These are phyloP conservation scores for Odontesthes bonariensis DNA, from an alignment of 2,113 vertebrate species.

Conservation along the genomic window DNA sequence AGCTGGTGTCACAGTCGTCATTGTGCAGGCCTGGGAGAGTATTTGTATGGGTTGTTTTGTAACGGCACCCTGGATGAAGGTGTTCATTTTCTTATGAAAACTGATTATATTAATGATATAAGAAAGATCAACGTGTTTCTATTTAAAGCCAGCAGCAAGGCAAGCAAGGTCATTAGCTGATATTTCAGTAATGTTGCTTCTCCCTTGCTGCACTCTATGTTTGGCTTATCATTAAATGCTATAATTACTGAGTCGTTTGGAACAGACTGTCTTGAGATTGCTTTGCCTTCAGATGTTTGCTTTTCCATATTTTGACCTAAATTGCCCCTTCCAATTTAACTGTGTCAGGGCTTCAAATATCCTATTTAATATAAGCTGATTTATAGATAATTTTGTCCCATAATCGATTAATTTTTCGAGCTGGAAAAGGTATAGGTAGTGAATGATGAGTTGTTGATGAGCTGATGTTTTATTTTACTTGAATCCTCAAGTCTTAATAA, in stretches of 20 bases:
- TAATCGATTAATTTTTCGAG: too few relatives aligned
- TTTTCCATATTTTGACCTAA: not conserved
- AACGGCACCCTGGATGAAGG: too few relatives aligned
- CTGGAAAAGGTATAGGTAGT: too few relatives aligned
- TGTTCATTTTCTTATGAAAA: slow-evolving; percentile 6
- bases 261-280: not conserved
- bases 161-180: slow-evolving; percentile 27
- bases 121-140: slow-evolving; percentile 21
- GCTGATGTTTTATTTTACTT: too few relatives aligned
- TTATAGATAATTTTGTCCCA: too few relatives aligned
- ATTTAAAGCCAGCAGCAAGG: slow-evolving; percentile 24
- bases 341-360: too few relatives aligned
- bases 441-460: too few relatives aligned
- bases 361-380: too few relatives aligned
- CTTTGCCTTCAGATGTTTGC: not conserved
- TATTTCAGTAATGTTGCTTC: slow-evolving; percentile 12
- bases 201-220: slow-evolving; percentile 7
- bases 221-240: slow-evolving; percentile 4
- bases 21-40: not conserved
- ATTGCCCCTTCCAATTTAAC: not conserved
- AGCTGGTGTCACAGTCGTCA: slow-evolving; percentile 7
- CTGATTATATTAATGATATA: slow-evolving; percentile 14
- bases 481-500: too few relatives aligned
- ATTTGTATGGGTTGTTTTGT: not conserved
- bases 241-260: not conserved